Evolutionary conservation across 1,140 invertebrate species (phyloP), one percentile per base, ranked within the genome.

Genomic region (Cotesia typhae): DNA sequence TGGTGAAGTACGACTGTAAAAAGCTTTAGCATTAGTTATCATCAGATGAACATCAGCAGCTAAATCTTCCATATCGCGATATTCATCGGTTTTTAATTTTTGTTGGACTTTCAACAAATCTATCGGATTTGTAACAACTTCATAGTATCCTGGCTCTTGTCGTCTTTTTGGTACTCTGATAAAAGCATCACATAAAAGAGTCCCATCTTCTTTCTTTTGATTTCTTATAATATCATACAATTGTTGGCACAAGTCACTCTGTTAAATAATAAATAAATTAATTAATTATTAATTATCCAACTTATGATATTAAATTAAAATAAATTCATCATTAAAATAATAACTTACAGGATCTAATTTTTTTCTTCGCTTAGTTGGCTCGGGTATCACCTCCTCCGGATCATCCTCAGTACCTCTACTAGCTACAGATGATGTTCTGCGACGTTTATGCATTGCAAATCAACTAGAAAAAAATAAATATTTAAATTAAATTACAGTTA

Each of bases 21-120:
- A 96, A 3, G 93, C 92, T 84, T 97, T 96, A 0, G 96, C 94
- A 90, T 98, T 98, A 72, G 92, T 94, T 57, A 97, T 92, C 77
- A 98, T 89, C 47, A 97, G 85, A 81, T 96, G 94, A 80, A 98
- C 91, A 86, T 98, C 96, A 51, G 89, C 88, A 73, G 94, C 91
- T 73, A 98, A 89, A 79, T 97, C 95, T 52, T 96, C 94, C 75
- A 97, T 89, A 82, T 96, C 94, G 76, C 94, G 92, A 87, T 97
- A 97, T 74, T 96, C 95, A 78, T 98, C 97, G 10, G 95, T 97
- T 89, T 97, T 98, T 12, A 99, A 84, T 87, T 98, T 98, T 81
- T 98, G 96, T 85, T 98, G 96, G 28, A 98, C 95, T 87, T 95
- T 94, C 28, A 98, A 84, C 73, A 99, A 88, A 86, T 98, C 97